phyloP scores from a whole-genome alignment of 2,888 invertebrate species.

The Capitulum mitella region DNA sequence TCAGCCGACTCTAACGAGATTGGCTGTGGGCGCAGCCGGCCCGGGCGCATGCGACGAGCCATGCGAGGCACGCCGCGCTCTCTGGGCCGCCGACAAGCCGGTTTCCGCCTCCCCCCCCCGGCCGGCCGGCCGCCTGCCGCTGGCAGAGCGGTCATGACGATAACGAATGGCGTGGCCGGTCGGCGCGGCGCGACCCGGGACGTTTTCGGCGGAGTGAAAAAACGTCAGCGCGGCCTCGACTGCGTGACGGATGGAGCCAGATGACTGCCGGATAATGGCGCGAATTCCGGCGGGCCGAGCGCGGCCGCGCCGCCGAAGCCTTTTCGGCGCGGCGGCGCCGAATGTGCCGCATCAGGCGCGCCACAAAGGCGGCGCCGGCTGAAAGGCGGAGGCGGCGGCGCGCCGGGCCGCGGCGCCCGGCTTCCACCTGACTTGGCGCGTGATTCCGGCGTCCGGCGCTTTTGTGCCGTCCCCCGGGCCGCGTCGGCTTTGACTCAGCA shows the following conservation, averaged over 20 bases:
- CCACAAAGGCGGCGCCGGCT: not conserved
- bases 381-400: not conserved
- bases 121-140: not conserved
- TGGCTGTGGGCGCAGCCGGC: too few species aligned
- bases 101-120: not conserved
- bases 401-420: not conserved
- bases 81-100: too few species aligned
- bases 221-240: not conserved
- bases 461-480: not conserved
- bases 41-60: too few species aligned
- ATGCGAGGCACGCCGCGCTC: too few species aligned
- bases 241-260: not conserved
- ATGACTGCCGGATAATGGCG: conserved; percentile 5
- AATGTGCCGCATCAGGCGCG: not conserved
- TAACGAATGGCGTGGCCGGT: not conserved
- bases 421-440: not conserved
- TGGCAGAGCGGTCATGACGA: not conserved
- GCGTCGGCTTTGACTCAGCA: not conserved
- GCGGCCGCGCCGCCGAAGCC: not conserved
- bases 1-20: not conserved
- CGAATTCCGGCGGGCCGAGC: not conserved
- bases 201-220: not conserved
- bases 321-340: not conserved
- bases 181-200: not conserved
- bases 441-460: not conserved